phyloP scores from a whole-genome alignment of 2,113 vertebrate species.

The Procavia capensis region DNA sequence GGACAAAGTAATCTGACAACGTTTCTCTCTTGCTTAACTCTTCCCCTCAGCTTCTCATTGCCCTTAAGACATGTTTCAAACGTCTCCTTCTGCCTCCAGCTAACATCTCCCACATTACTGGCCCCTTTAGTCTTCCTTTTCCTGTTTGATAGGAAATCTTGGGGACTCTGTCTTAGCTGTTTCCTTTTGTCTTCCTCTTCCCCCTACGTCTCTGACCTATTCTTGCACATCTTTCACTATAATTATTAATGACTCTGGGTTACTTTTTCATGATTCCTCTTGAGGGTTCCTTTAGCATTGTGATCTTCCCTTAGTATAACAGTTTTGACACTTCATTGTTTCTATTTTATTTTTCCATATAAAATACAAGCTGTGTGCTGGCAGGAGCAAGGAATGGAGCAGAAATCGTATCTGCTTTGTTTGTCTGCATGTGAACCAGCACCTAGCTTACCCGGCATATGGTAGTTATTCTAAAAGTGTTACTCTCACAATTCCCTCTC shows the following conservation, averaged over 20 bases:
- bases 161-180: not conserved
- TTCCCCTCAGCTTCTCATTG: not conserved
- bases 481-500: not conserved
- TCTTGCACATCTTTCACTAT: not conserved
- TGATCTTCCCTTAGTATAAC: not conserved
- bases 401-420: not conserved
- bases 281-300: not conserved
- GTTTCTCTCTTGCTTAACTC: not conserved
- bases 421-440: not conserved
- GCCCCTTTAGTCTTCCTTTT: not conserved
- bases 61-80: not conserved
- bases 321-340: not conserved
- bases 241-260: not conserved
- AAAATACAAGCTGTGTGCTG: not conserved
- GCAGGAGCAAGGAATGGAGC: not conserved
- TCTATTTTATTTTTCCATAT: not conserved
- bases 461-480: not conserved
- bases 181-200: not conserved
- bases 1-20: not conserved
- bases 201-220: fast-evolving
- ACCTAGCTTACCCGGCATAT: not conserved
- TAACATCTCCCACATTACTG: not conserved
- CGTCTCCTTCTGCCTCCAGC: not conserved
- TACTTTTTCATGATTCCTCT: not conserved
- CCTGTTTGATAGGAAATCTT: not conserved